Evolutionary conservation across 2,797 vertebrate species (phyloP), one percentile per base, ranked within the genome.

Genomic region (Sebastes goodei): DNA sequence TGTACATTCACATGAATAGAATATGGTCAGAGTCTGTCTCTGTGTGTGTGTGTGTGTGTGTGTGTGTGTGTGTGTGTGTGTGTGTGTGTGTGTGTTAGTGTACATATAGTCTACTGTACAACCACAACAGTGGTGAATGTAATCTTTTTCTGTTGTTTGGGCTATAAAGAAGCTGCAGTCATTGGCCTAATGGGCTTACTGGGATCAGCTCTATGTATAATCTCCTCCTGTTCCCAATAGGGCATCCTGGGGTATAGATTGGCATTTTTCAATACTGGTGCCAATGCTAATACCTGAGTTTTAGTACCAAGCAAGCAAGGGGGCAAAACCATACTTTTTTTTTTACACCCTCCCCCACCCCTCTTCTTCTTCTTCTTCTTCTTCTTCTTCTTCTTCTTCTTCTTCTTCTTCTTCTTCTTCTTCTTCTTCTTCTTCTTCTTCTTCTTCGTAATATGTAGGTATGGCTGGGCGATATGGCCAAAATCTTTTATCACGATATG

Each of bases 181-280:
- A 87, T 68, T 81, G 83, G 75, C 75, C 75, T 89, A 89, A 92
- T 88, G 88, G 84, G 81, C 68, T 93, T 93, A 92, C 65, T 86
- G 81, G 84, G 89, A 92, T 93, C 81, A 92, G 81, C 81, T 74
- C 64, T 63, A 9, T 33, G 33, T 10, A 33, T 92, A 91, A 93
- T 93, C 86, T 78, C 88, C 82, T 87, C 25, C 91, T 89, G 81
- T 68, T 82, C 71, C 64, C 80, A 42, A 12, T 56, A 72, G 56
- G 77, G 69, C 57, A 52, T 52, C 49, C 20, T 81, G 49, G 59
- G 65, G 65, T 72, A 21, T 62, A 71, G 66, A 76, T 74, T 60
- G 49, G 9, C 61, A 76, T 79, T 81, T 82, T 88, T 80, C 65
- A 70, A 12, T 66, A 56, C 32, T 55, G 2, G 10, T 80, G 27